Evolutionary conservation across 2,888 invertebrate species (phyloP).

Genomic region (Aspidapion aeneum): DNA sequence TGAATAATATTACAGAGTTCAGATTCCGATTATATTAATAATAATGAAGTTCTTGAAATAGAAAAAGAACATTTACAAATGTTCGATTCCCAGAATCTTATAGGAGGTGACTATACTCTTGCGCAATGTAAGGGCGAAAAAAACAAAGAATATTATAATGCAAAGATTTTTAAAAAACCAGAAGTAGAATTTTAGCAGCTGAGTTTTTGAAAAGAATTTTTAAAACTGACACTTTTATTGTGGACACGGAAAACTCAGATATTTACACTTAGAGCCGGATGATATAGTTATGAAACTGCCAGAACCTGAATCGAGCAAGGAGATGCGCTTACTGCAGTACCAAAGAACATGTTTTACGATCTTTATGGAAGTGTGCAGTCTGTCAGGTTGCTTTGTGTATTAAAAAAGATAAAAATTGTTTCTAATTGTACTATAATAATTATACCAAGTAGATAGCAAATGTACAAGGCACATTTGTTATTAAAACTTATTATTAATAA

Average conservation of each 20-base stretch:
- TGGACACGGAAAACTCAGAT: not conserved
- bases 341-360: no score
- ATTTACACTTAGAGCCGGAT: not conserved
- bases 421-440: no score
- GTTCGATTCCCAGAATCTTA: not conserved
- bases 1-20: not conserved
- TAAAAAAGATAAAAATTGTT: no score
- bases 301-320: not conserved
- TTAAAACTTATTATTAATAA: no score
- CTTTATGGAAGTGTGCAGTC: no score
- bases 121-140: not conserved
- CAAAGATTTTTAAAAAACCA: not conserved
- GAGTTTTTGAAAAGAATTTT: not conserved
- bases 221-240: not conserved
- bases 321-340: not conserved
- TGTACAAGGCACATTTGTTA: no score
- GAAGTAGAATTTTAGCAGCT: not conserved
- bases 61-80: not conserved
- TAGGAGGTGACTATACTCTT: not conserved
- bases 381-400: no score
- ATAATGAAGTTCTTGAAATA: not conserved
- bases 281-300: not conserved
- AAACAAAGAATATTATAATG: not conserved
- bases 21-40: not conserved
- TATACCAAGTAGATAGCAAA: no score